These are phyloP conservation scores for Ariolimax columbianus DNA, from an alignment of 2,888 invertebrate species.

Conservation along the genomic window DNA sequence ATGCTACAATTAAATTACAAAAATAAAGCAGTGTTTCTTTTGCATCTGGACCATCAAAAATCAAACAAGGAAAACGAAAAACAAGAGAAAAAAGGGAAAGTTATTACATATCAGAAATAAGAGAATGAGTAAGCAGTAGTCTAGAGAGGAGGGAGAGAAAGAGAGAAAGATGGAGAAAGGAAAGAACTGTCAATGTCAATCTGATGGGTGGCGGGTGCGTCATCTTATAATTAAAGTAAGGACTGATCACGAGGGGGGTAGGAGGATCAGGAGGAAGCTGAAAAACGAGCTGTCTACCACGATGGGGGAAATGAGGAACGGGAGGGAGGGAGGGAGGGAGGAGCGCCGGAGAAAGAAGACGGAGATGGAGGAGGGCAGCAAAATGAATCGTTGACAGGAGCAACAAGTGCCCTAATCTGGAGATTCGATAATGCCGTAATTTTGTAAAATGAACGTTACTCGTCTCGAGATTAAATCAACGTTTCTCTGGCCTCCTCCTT, in stretches of 20 bases:
- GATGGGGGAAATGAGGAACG: neutral
- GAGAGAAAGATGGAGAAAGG: constrained; percentile 1
- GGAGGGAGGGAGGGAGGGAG: neutral
- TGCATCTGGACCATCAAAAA: neutral
- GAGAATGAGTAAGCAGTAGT: neutral
- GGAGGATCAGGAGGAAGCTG: constrained; percentile 36
- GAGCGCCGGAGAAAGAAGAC: neutral
- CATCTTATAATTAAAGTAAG: constrained; percentile 29
- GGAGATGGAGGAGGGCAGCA: neutral
- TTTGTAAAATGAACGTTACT: constrained; percentile 36
- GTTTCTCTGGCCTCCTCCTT: neutral
- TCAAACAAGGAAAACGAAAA: neutral
- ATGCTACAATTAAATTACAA: neutral
- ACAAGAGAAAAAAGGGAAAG: neutral
- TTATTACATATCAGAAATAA: neutral
- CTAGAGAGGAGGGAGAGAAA: neutral
- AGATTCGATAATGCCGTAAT: constrained; percentile 39
- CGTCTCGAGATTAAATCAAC: constrained; percentile 18
- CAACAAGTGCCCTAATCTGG: constrained; percentile 40
- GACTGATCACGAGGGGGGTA: neutral
- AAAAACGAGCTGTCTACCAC: constrained; percentile 5
- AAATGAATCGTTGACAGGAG: constrained; percentile 2
- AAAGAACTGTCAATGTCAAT: constrained; percentile 12
- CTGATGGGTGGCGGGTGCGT: neutral
- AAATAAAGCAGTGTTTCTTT: neutral